Evolutionary conservation across 1,140 invertebrate species (phyloP).

Genomic region (Leptopilina boulardi): DNA sequence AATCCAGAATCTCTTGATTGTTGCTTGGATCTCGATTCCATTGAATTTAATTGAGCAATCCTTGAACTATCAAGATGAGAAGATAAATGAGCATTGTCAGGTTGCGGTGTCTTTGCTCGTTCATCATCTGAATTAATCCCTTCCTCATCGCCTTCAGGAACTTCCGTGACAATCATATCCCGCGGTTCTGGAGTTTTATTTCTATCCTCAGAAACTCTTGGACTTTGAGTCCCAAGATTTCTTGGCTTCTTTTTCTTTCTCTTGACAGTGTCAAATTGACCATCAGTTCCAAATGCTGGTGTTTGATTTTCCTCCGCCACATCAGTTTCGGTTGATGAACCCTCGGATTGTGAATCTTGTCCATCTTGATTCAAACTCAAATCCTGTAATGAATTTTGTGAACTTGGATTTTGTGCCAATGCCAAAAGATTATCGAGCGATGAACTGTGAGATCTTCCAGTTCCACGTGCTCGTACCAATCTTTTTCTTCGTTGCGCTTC

Average conservation of each 20-base stretch:
- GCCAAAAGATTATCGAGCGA: slow-evolving; percentile 86
- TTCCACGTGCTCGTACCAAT: slow-evolving; percentile 86
- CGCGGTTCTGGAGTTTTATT: slow-evolving; percentile 77
- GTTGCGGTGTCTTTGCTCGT: slow-evolving; percentile 80
- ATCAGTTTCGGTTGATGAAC: slow-evolving; percentile 85
- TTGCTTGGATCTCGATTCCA: slow-evolving; percentile 77
- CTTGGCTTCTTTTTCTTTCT: slow-evolving; percentile 83
- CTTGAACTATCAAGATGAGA: slow-evolving; percentile 7
- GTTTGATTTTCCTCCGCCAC: slow-evolving; percentile 80
- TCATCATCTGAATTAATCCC: slow-evolving; percentile 73
- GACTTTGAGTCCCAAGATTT: slow-evolving; percentile 72
- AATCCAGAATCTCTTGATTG: slow-evolving; percentile 91
- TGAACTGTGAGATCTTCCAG: slow-evolving; percentile 86
- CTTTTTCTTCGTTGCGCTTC: slow-evolving; percentile 87
- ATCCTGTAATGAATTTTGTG: slow-evolving; percentile 75
- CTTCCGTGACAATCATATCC: slow-evolving; percentile 66
- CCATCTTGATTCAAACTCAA: slow-evolving; percentile 65
- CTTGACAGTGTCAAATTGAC: slow-evolving; percentile 89
- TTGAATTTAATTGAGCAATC: slow-evolving; percentile 45
- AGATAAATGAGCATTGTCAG: slow-evolving; percentile 68
- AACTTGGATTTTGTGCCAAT: slow-evolving; percentile 73
- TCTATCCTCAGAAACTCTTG: slow-evolving; percentile 69
- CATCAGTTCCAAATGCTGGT: slow-evolving; percentile 79
- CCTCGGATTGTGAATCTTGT: slow-evolving; percentile 79
- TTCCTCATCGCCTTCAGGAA: slow-evolving; percentile 62